Conservation (phyloP, 1,140 invertebrate genomes). For the Polypedilum vanderplanki region DNA sequence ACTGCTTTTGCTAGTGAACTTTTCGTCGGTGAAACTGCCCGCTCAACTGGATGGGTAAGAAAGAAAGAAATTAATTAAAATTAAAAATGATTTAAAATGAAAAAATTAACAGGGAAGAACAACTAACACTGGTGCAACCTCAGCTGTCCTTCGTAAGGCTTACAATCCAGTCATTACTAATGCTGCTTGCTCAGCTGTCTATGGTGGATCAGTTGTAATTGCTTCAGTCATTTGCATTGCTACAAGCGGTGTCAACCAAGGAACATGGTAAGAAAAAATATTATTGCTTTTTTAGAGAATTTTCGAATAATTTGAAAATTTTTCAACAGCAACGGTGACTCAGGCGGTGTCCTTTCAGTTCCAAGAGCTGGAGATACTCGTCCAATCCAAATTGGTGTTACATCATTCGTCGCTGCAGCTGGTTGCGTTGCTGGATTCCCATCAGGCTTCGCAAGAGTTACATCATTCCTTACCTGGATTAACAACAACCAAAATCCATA, state of each 20-base stretch:
- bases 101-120: too few species aligned
- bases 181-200: background rate
- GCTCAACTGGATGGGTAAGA: background rate
- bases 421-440: slow-evolving; percentile 43
- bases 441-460: slow-evolving; percentile 44
- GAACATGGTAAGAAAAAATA: background rate
- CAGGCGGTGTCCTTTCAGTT: background rate
- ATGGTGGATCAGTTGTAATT: background rate
- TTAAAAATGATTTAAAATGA: too few species aligned
- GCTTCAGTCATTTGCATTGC: background rate
- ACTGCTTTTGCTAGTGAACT: background rate
- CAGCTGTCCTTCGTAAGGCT: background rate
- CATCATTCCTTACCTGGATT: slow-evolving; percentile 40
- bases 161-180: background rate
- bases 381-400: slow-evolving; percentile 39
- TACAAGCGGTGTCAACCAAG: background rate
- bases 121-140: background rate
- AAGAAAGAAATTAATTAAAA: too few species aligned
- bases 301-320: background rate
- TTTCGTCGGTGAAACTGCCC: background rate
- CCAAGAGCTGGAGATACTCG: background rate
- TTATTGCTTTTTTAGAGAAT: background rate
- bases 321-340: background rate
- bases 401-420: slow-evolving; percentile 39
- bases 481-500: background rate